Percentiles rank a stretch among this genome's conserved stretches.
These are phyloP conservation scores for Mola mola DNA, from an alignment of 2,113 vertebrate species.

Conservation along the genomic window DNA sequence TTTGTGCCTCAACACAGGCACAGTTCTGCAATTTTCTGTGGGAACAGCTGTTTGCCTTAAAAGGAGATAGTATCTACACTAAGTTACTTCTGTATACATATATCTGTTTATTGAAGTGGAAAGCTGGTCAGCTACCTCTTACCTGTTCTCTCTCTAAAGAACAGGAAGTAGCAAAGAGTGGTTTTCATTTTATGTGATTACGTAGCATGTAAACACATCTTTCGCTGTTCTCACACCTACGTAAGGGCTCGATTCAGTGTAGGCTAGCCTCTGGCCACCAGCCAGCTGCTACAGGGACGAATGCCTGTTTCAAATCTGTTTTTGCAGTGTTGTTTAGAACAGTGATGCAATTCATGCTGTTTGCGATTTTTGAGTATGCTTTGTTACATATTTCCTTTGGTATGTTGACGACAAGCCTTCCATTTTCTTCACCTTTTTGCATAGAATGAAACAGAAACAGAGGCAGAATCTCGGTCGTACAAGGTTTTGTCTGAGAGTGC, in stretches of 20 bases:
- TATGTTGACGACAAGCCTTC: conserved; percentile 39
- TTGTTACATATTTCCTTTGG: neutral
- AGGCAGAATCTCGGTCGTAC: conserved; percentile 76
- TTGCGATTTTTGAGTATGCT: neutral
- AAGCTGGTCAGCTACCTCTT: conserved; percentile 24
- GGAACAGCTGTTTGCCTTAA: conserved; percentile 26
- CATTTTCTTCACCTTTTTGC: conserved; percentile 51
- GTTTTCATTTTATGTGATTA: conserved; percentile 17
- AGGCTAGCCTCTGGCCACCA: conserved; percentile 2
- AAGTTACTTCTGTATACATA: neutral
- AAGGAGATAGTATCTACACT: conserved; percentile 11
- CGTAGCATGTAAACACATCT: conserved; percentile 17
- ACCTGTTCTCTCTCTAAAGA: conserved; percentile 9
- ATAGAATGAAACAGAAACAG: conserved; percentile 75
- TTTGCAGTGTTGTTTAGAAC: neutral
- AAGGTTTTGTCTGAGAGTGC: conserved; percentile 87
- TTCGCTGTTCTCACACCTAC: conserved; percentile 3
- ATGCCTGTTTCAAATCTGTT: neutral
- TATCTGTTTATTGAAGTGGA: neutral
- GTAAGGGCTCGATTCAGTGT: conserved; percentile 1
- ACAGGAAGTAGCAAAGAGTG: conserved; percentile 55
- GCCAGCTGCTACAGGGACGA: neutral
- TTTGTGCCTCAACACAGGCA: no score
- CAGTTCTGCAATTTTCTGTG: conserved; percentile 18
- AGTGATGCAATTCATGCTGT: neutral